These are phyloP conservation scores for Hippocampus kuda DNA, from an alignment of 2,797 vertebrate genomes.

Conservation along the genomic window DNA sequence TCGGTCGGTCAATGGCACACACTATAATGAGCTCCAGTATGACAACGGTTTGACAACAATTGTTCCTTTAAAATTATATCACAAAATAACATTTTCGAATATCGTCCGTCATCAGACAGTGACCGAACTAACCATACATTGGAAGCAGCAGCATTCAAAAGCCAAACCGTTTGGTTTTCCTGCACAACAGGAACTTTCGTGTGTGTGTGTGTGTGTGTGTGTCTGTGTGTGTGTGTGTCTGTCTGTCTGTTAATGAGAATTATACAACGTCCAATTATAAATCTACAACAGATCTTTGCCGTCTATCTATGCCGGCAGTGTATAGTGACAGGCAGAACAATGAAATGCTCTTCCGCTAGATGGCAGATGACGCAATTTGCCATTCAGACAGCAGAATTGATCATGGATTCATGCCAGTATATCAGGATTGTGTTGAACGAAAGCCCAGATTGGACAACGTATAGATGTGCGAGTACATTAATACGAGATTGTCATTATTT, in stretches of 20 bases:
- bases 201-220: no score
- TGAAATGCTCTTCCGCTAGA: neutral
- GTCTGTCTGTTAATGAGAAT: no score
- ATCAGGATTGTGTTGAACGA: neutral
- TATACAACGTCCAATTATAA: neutral
- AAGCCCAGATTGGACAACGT: neutral
- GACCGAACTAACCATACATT: no score
- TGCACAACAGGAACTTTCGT: no score
- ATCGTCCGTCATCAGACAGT: neutral
- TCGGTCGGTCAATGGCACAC: neutral
- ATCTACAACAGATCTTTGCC: neutral
- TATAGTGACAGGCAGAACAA: neutral
- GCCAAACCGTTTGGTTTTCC: no score
- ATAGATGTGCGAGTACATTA: neutral
- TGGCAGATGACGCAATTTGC: neutral
- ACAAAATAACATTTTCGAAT: neutral
- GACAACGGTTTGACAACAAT: neutral
- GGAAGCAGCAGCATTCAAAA: no score
- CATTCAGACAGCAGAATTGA: neutral
- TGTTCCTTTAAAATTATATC: neutral
- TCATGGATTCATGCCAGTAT: neutral
- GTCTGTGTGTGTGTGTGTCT: no score
- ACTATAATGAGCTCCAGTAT: neutral
- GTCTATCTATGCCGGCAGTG: neutral
- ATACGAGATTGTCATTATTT: neutral